Evolutionary conservation across 1,140 invertebrate species (phyloP), one percentile per base, ranked within the genome.

Genomic region (Drosophila jambulina): DNA sequence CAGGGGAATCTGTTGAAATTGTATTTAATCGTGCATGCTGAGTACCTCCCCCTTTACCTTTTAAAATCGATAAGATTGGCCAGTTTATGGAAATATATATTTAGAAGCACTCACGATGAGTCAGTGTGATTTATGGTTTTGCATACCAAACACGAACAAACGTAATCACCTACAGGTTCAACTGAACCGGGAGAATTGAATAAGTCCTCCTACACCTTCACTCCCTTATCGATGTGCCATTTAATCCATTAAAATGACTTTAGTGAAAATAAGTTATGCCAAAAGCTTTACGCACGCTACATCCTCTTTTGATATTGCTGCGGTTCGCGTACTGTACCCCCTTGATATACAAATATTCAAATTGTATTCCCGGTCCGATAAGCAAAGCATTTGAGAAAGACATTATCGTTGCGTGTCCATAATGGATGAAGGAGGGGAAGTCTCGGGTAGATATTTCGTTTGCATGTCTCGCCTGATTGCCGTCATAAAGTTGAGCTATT

Each of bases 391-490:
- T 67, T 60, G 36, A 36, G 21, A 34, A 62, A 69, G 53, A 78
- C 67, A 79, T 79, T 78, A 71, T 49, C 69, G 70, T 84, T 62
- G 68, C 78, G 84, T 84, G 78, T 78, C 71, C 64, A 67, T 15
- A 49, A 40, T 34, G 27, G 43, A 46, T 10, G 34, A 61, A 23
- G n/a, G 21, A 23, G 72, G 54, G 51, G 51, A 58, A 36, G 48
- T 49, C 32, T 38, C 27, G 36, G 32, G 21, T n/a, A 17, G 40
- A 65, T 75, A 75, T 53, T 49, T 74, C 36, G 77, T 34, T 71
- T 65, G 77, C 84, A 53, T 88, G 84, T 88, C 75, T 61, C 34
- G 27, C 25, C 69, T 83, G 71, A 87, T 86, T 86, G 71, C 25
- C 45, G 58, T 78, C 64, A 32, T 61, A 75, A 67, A 77, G 38